phyloP scores from a whole-genome alignment of 2,888 invertebrate genomes.

The Heliothis peltigera region DNA sequence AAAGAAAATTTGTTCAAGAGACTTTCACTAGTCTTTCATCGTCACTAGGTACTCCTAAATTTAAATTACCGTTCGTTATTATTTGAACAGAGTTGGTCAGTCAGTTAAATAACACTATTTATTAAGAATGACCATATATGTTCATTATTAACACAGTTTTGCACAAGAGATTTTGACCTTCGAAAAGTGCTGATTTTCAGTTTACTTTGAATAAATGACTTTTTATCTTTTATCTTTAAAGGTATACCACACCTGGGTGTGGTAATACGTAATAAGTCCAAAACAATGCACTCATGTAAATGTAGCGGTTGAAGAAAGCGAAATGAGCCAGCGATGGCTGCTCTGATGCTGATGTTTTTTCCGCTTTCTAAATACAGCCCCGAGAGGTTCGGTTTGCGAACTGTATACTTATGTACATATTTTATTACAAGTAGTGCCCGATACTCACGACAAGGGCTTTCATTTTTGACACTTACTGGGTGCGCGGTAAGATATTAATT shows the following conservation, averaged over 20 bases:
- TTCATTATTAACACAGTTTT: slow-evolving; percentile 15
- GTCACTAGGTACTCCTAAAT: not conserved
- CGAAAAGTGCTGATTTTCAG: too few species aligned
- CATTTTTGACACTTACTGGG: not conserved
- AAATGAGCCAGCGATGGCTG: slow-evolving; percentile 77
- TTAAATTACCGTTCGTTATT: slow-evolving; percentile 19
- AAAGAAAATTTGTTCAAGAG: slow-evolving; percentile 32
- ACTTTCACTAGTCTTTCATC: slow-evolving; percentile 43
- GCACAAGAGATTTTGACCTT: too few species aligned
- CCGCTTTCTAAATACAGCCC: slow-evolving; percentile 85
- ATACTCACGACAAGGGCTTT: slow-evolving; percentile 22
- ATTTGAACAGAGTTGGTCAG: slow-evolving; percentile 4
- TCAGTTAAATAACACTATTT: slow-evolving; percentile 10
- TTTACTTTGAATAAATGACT: too few species aligned
- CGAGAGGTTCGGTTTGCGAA: slow-evolving; percentile 60
- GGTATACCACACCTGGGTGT: slow-evolving; percentile 37
- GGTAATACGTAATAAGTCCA: slow-evolving; percentile 55
- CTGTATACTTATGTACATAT: slow-evolving; percentile 38
- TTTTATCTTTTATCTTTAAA: too few species aligned
- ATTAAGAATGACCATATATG: slow-evolving; percentile 18
- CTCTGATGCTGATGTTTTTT: slow-evolving; percentile 82
- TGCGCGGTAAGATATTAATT: not conserved
- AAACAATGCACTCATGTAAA: slow-evolving; percentile 79
- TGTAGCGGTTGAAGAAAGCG: slow-evolving; percentile 79
- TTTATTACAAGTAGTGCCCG: slow-evolving; percentile 19